phyloP scores from a whole-genome alignment of 2,888 invertebrate species.

The Plusia festucae region DNA sequence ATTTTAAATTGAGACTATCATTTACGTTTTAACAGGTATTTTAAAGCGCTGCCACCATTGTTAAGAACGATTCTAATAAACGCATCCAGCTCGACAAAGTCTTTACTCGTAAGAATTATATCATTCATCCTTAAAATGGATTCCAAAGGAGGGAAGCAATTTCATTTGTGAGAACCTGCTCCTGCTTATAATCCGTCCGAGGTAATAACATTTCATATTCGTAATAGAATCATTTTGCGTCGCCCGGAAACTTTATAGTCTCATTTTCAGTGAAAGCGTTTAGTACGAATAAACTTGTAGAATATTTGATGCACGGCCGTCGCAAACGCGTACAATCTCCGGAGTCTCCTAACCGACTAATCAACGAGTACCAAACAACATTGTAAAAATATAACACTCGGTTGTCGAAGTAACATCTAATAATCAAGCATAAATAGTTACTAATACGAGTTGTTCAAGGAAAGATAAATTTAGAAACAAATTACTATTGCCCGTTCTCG shows the following conservation, averaged over 20 bases:
- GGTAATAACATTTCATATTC: slow-evolving; percentile 90
- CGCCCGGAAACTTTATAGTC: slow-evolving; percentile 88
- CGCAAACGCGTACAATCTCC: slow-evolving; percentile 81
- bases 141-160: slow-evolving; percentile 88
- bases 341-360: slow-evolving; percentile 73
- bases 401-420: slow-evolving; percentile 40
- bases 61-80: slow-evolving; percentile 69
- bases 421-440: slow-evolving; percentile 16
- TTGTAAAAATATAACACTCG: slow-evolving; percentile 62
- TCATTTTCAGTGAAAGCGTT: slow-evolving; percentile 89
- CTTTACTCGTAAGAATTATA: slow-evolving; percentile 87
- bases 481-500: slow-evolving; percentile 7
- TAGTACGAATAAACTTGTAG: slow-evolving; percentile 88
- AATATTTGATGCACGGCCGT: slow-evolving; percentile 85
- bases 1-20: slow-evolving; percentile 7
- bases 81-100: slow-evolving; percentile 82
- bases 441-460: slow-evolving; percentile 6
- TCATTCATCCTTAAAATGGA: slow-evolving; percentile 88
- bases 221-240: slow-evolving; percentile 89
- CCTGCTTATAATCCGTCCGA: slow-evolving; percentile 89
- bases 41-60: slow-evolving; percentile 31
- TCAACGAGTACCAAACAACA: slow-evolving; percentile 69
- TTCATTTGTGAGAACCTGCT: slow-evolving; percentile 89
- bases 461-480: slow-evolving; percentile 7
- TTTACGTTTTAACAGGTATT: slow-evolving; percentile 14